Evolutionary conservation across 2,888 invertebrate genomes (phyloP), one percentile per base, ranked within the genome.

Genomic region (Eurytoma californica): DNA sequence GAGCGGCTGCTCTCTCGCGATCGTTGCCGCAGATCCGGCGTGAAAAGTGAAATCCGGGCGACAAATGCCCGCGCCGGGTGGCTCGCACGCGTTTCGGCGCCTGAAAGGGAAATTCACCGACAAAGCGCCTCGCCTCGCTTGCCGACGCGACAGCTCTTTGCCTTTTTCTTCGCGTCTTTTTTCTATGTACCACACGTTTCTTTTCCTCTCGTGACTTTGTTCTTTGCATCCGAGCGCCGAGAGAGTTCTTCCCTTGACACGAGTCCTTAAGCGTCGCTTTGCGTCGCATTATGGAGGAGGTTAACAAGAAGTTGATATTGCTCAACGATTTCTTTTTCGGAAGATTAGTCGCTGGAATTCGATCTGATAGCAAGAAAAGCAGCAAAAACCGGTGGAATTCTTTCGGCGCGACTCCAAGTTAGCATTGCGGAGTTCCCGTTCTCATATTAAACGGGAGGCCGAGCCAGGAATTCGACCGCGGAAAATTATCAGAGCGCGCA

Each of bases 31-130:
- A 20, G 12, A 13, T 55, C 18, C 39, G 49, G 47, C 47, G 67
- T 49, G 72, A 60, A 72, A 77, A 77, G 72, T 77, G 72, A 77
- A 77, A 77, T 77, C 57, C 66, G 16, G 39, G 20, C 20, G 18
- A 51, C 39, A 3, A 20, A 53, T 53, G 18, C 66, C 49, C n/a
- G 39, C 24, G 51, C 20, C n/a, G 14, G 14, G 28, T 16, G 51
- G 49, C 49, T 18, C 57, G 53, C 30, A 24, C 55, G 58, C 24
- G 30, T 57, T 70, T 60, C 60, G 63, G 39, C 12, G n/a, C 14
- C 53, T 53, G 20, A 24, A 13, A 24, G 60, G 13, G 58, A 60
- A 16, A 53, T 14, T 28, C 13, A 28, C 28, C 20, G 28, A 60
- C 24, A 60, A 4, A 14, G 60, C 14, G 16, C 14, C 2, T 39